Conservation (phyloP, 2,797 vertebrate genomes). For the Malurus leucopterus region DNA sequence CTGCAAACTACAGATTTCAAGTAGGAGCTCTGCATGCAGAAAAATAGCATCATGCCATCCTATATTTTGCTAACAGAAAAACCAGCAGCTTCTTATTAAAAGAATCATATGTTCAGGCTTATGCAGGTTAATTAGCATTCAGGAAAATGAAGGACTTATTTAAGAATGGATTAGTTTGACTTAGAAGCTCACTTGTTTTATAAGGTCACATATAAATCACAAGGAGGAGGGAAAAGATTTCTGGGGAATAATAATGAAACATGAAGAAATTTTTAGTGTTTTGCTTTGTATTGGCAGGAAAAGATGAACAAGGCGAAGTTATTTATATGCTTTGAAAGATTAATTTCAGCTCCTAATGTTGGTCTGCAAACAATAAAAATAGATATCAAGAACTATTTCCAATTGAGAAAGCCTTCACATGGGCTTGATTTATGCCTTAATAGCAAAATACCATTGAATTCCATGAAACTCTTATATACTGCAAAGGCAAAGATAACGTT, state of each 20-base stretch:
- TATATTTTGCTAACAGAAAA: conserved; percentile 10
- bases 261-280: neutral
- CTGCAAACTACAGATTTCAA: conserved; percentile 4
- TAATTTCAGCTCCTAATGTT: neutral
- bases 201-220: neutral
- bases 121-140: neutral
- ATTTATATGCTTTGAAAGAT: neutral
- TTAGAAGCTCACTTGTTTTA: neutral
- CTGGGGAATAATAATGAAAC: neutral
- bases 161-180: neutral
- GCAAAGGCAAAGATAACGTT: neutral
- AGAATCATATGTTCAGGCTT: neutral
- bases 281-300: neutral
- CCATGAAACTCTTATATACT: neutral
- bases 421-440: neutral
- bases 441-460: neutral
- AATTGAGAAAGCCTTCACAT: neutral
- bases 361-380: neutral
- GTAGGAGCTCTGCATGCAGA: neutral
- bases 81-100: neutral
- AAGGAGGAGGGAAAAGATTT: neutral
- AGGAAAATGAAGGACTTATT: neutral
- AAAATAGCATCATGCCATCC: neutral
- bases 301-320: neutral
- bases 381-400: neutral